These are phyloP conservation scores for Meandrusa payeni DNA, from an alignment of 2,888 invertebrate genomes.

Conservation along the genomic window DNA sequence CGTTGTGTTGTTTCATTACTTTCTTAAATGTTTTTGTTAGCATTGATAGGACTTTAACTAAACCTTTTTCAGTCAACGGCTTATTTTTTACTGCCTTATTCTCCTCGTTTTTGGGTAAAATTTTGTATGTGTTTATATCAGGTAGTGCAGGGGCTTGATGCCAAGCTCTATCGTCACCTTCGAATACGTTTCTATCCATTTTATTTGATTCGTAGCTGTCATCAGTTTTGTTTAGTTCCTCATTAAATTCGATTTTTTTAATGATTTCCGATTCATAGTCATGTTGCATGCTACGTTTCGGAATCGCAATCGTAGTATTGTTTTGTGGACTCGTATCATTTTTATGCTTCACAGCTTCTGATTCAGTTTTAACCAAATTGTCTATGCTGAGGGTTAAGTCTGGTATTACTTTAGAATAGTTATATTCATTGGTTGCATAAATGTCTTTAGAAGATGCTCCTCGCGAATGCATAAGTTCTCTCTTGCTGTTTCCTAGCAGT, in stretches of 20 bases:
- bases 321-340: constrained; percentile 16
- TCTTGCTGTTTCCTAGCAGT: constrained; percentile 39
- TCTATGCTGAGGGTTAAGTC: constrained; percentile 10
- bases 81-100: constrained; percentile 37
- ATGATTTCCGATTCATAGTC: constrained; percentile 42
- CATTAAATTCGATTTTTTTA: constrained; percentile 42
- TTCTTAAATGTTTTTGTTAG: constrained; percentile 67
- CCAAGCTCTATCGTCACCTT: constrained; percentile 50
- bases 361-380: constrained; percentile 17
- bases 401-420: constrained; percentile 2
- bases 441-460: constrained; percentile 12
- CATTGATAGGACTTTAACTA: constrained; percentile 63
- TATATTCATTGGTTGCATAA: constrained; percentile 19
- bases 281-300: constrained; percentile 51
- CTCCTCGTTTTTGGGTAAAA: constrained; percentile 43
- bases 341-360: constrained; percentile 9
- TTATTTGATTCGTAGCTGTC: constrained; percentile 31
- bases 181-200: constrained; percentile 42
- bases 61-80: constrained; percentile 54
- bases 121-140: constrained; percentile 45
- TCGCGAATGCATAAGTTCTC: constrained; percentile 18
- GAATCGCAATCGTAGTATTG: constrained; percentile 20
- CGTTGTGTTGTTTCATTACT: constrained; percentile 61
- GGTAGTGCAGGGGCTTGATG: constrained; percentile 42
- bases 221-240: constrained; percentile 41